Percentiles rank a stretch among this genome's conserved stretches.
Evolutionary conservation across 2,888 invertebrate species (phyloP).

Genomic region (Elmis aenea): DNA sequence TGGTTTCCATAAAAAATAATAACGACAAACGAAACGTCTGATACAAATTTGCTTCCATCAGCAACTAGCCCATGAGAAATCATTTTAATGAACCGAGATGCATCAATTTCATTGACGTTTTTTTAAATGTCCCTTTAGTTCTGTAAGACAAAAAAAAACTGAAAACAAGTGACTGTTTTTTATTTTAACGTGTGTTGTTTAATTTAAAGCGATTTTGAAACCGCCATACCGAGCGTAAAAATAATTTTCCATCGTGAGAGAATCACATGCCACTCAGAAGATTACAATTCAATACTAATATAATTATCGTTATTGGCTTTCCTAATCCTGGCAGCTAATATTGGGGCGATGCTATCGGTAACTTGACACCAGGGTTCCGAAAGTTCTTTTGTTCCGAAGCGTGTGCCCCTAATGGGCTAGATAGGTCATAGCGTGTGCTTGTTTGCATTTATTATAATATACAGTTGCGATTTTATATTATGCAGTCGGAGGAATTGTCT

Average conservation of each 20-base stretch:
- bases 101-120: no score
- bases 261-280: constrained; percentile 31
- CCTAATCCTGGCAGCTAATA: constrained; percentile 42
- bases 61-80: no score
- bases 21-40: no score
- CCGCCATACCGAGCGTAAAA: no score
- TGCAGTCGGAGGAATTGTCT: neutral
- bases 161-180: no score
- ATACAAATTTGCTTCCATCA: no score
- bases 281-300: constrained; percentile 49
- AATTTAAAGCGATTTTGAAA: no score
- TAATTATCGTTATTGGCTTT: constrained; percentile 50
- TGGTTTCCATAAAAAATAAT: no score
- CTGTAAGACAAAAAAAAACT: no score
- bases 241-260: constrained; percentile 32
- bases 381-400: constrained; percentile 39
- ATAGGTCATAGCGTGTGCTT: constrained; percentile 24
- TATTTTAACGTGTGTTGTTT: no score
- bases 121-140: no score
- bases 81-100: no score
- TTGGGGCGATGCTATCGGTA: constrained; percentile 39
- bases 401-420: constrained; percentile 40
- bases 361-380: constrained; percentile 39
- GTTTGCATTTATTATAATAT: constrained; percentile 7
- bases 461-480: constrained; percentile 13